Evolutionary conservation across 2,888 invertebrate species (phyloP).

Genomic region (Tetheella fluctuosa): DNA sequence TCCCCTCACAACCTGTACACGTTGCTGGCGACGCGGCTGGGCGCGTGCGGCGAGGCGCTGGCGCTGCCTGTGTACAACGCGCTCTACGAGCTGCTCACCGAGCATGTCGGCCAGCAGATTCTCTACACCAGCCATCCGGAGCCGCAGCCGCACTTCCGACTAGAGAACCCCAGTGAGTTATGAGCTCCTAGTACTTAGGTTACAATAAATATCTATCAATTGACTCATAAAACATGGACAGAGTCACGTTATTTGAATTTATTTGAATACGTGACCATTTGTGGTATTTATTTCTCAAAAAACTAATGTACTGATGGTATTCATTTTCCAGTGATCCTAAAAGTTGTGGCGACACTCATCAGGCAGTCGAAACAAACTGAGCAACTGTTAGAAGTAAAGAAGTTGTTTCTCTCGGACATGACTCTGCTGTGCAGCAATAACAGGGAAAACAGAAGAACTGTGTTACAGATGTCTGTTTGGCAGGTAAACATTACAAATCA

Average conservation of each 20-base stretch:
- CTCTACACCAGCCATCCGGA: slow-evolving; percentile 97
- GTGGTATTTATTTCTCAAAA: no score
- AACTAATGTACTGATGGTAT: background rate
- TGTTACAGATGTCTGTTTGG: slow-evolving; percentile 99
- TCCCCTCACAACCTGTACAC: slow-evolving; percentile 99
- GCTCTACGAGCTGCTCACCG: slow-evolving; percentile 98
- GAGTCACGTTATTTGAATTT: no score
- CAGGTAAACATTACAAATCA: slow-evolving; percentile 81
- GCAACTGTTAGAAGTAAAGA: slow-evolving; percentile 95
- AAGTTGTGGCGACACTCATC: slow-evolving; percentile 98
- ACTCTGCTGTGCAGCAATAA: slow-evolving; percentile 98
- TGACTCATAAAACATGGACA: no score
- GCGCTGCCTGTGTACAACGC: slow-evolving; percentile 98
- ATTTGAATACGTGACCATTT: background rate
- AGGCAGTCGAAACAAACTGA: slow-evolving; percentile 98
- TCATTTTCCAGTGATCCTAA: slow-evolving; percentile 92
- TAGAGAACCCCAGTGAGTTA: slow-evolving; percentile 97
- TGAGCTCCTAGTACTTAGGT: background rate
- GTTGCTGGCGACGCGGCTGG: slow-evolving; percentile 95
- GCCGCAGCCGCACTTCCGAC: slow-evolving; percentile 96
- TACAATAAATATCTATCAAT: background rate
- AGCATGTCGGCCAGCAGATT: slow-evolving; percentile 97
- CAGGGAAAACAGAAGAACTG: slow-evolving; percentile 97
- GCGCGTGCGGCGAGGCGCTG: slow-evolving; percentile 89
- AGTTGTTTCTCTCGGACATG: slow-evolving; percentile 98